Evolutionary conservation across 2,888 invertebrate genomes (phyloP).

Genomic region (Drosophila greeni): DNA sequence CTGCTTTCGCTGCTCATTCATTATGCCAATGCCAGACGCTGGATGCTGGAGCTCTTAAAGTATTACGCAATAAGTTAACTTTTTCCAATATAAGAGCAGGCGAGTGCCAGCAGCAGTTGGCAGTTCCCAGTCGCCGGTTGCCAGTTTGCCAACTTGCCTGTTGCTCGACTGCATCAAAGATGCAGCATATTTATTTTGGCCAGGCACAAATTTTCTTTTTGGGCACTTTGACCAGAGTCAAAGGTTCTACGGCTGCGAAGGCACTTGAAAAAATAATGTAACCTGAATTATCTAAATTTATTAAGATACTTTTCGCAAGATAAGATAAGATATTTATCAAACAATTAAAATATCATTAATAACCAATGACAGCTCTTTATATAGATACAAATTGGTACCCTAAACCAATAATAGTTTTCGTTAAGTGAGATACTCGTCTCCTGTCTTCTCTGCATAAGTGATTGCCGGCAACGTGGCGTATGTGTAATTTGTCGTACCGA

Average conservation of each 20-base stretch:
- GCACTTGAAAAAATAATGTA: conserved; percentile 3
- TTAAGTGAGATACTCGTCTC: conserved; percentile 1
- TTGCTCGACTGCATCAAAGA: conserved; percentile 45
- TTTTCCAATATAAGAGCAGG: conserved; percentile 43
- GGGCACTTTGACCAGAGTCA: conserved; percentile 18
- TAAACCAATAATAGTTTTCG: not conserved
- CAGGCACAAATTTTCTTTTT: conserved; percentile 27
- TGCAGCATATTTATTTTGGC: conserved; percentile 44
- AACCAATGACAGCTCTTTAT: not conserved
- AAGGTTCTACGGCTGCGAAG: not conserved
- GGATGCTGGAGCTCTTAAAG: conserved; percentile 57
- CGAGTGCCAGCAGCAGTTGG: conserved; percentile 23
- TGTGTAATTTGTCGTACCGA: conserved; percentile 66
- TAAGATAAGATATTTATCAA: not conserved
- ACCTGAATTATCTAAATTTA: not conserved
- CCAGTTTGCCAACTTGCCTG: conserved; percentile 33
- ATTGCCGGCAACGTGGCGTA: conserved; percentile 58
- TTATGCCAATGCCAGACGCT: conserved; percentile 69
- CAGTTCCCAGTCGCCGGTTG: conserved; percentile 19
- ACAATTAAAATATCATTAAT: not conserved
- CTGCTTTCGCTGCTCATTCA: conserved; percentile 64
- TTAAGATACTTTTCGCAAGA: not conserved
- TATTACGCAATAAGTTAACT: conserved; percentile 72
- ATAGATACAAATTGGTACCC: not conserved
- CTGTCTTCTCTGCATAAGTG: conserved; percentile 47